Base-by-base conservation (phyloP, 2,888 invertebrate genomes). In the Agelastica alni region DNA sequence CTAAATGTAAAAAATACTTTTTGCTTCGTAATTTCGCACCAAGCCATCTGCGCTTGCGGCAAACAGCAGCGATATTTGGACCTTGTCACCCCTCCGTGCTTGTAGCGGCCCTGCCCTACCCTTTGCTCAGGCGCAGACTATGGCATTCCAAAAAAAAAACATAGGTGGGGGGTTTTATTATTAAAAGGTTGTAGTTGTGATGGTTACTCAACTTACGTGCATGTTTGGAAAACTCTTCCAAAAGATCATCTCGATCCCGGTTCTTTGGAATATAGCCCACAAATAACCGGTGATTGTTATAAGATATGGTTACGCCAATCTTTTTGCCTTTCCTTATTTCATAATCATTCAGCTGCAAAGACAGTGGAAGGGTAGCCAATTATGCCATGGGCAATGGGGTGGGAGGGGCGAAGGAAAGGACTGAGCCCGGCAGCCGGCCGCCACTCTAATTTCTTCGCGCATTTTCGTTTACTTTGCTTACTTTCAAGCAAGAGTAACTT, bases 211-310 rank as follows among this genome's bases (percentile, higher is more conserved):
- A 93, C 93, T 93, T 93, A 96, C 96, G 95, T 92, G 95, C 94
- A 88, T 94, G 92, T 88, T 94, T 95, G 85, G 92, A 87, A 90
- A 96, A 96, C 87, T 96, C 96, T 89, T 96, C 95, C 86, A 91
- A 89, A 85, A 96, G 93, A 89, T 96, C 95, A 84, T 95, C 95
- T 87, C 91, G 93, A 88, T 94, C 93, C 89, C 95, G 94, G 89
- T 93, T 95, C 91, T 96, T 96, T 87, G 96, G 96, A 88, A 96
- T 96, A 93, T 96, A 96, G 84, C 96, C 96, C 87, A 96, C 95
- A 93, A 96, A 96, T 87, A 96, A 91, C 86, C 96, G 93, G 86
- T 94, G 93, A 91, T 96, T 96, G 89, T 96, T 96, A 90, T 94
- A 93, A 85, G 96, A 96, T 87, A 96, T 90, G 85, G 95, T 96